Percentiles rank a stretch among this genome's conserved stretches.
phyloP scores from a whole-genome alignment of 2,113 vertebrate genomes.

The Myiozetetes cayanensis region DNA sequence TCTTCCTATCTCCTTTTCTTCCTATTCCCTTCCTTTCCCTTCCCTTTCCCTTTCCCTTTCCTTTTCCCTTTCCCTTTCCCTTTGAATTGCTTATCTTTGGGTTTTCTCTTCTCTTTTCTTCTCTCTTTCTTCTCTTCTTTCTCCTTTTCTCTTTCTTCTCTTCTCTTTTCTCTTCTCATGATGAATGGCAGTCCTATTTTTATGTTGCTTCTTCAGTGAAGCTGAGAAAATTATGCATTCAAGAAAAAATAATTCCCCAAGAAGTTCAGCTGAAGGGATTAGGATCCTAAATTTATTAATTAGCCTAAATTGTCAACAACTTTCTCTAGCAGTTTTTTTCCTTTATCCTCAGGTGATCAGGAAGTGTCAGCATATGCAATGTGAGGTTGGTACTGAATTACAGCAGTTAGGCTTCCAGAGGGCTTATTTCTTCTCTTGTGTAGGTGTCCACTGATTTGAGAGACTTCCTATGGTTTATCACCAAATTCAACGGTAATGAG shows the following conservation, averaged over 20 bases:
- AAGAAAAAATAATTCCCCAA: not conserved
- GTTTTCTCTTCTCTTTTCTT: not conserved
- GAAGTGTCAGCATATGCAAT: not conserved
- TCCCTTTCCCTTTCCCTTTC: not conserved
- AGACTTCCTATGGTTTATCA: not conserved
- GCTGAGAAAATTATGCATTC: conserved; percentile 2
- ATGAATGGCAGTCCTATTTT: not conserved
- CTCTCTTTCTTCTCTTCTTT: not conserved
- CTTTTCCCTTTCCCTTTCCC: no score
- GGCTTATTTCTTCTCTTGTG: not conserved
- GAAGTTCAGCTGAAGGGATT: not conserved
- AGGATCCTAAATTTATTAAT: conserved; percentile 26
- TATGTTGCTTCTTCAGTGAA: not conserved
- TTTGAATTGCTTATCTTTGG: no score
- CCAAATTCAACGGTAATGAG: not conserved
- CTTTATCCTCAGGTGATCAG: not conserved
- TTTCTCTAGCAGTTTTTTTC: conserved; percentile 22
- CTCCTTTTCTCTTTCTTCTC: not conserved
- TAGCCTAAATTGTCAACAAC: conserved; percentile 31
- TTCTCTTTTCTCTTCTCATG: not conserved
- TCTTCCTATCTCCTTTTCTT: no score
- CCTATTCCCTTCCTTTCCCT: not conserved
- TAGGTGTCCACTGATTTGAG: not conserved
- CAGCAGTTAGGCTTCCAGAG: not conserved
- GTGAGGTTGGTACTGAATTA: not conserved